A percentile compares a stretch with the other conserved stretches of the same genome.
phyloP scores from a whole-genome alignment of 2,113 vertebrate genomes.

The Xerus inauris region DNA sequence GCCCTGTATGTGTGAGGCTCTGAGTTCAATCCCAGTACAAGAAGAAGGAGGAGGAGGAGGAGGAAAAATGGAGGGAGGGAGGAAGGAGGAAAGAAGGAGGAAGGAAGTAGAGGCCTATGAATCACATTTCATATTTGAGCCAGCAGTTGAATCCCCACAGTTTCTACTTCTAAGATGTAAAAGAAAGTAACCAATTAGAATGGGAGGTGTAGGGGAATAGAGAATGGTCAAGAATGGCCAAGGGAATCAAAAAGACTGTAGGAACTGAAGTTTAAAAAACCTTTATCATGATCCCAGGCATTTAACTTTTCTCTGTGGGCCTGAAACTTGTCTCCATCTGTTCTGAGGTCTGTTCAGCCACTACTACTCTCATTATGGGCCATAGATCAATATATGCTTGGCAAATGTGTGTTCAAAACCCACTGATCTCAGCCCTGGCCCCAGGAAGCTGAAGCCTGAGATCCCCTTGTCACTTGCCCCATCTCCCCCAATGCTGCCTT shows the following conservation, averaged over 20 bases:
- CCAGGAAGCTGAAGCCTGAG: not conserved
- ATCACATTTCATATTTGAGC: conserved; percentile 7
- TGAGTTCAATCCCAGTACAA: too few relatives aligned
- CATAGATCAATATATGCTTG: not conserved
- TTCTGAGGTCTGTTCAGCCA: conserved; percentile 4
- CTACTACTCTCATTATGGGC: not conserved
- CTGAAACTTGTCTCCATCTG: not conserved
- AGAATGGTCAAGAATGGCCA: not conserved
- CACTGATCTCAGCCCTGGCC: not conserved
- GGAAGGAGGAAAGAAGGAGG: too few relatives aligned
- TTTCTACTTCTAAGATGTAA: conserved; percentile 46
- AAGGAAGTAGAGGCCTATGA: too few relatives aligned
- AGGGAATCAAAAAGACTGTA: conserved; percentile 1
- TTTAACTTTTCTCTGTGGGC: conserved; percentile 13
- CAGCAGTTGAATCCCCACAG: not conserved
- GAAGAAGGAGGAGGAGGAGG: too few relatives aligned
- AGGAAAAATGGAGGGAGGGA: too few relatives aligned
- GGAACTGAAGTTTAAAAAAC: conserved; percentile 32
- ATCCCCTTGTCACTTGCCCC: not conserved
- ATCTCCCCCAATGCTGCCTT: not conserved
- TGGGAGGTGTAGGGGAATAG: not conserved
- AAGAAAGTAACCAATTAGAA: not conserved
- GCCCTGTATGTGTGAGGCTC: too few relatives aligned
- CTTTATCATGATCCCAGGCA: not conserved
- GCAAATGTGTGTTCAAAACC: not conserved